Base-by-base conservation (phyloP, 2,888 invertebrate species). In the Ectropis crepuscularia region DNA sequence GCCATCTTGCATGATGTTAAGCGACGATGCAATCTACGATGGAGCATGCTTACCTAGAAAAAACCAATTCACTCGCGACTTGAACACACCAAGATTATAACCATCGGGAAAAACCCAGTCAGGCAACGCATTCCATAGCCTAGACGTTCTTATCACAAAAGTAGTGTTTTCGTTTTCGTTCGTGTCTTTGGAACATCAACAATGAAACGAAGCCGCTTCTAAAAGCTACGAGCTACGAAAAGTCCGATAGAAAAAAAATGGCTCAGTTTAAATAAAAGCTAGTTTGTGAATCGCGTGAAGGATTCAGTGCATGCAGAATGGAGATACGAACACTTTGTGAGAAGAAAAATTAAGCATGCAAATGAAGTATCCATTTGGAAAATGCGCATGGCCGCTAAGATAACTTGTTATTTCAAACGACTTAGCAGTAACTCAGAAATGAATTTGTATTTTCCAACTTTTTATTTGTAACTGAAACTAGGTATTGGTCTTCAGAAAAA, bases 281-380 rank as follows among this genome's bases (percentile, higher is more conserved):
- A 62, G 51, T 62, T 57, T 42, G 45, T 53, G 45, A 50, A 45
- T 39, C 51, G 11, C 12, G 61, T 55, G 48, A 12, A 41, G 50
- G 46, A 57, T 62, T 62, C 51, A 51, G 47, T 62, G 61, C 61
- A 57, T 62, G 61, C 49, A 42, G 28, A 47, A 47, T n/a, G 16
- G 57, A 57, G 61, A 62, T 62, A 62, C 16, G 53, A 41, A 48
- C 46, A 47, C 49, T 50, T 49, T 43, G 37, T 43, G 55, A 7
- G 11, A 9, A 7, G 50, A 61, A 61, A 59, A 61, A 61, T 50
- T 54, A 54, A 42, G 38, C 55, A 50, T 47, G 61, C 51, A 43
- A 57, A 46, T n/a, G 16, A 57, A 57, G 39, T 45, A 57, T 39
- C 41, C 51, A 62, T 57, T 51, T 57, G 45, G 41, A 51, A 47